Evolutionary conservation across 2,113 vertebrate genomes (phyloP), one percentile per base, ranked within the genome.

Genomic region (Formicarius rufipectus): DNA sequence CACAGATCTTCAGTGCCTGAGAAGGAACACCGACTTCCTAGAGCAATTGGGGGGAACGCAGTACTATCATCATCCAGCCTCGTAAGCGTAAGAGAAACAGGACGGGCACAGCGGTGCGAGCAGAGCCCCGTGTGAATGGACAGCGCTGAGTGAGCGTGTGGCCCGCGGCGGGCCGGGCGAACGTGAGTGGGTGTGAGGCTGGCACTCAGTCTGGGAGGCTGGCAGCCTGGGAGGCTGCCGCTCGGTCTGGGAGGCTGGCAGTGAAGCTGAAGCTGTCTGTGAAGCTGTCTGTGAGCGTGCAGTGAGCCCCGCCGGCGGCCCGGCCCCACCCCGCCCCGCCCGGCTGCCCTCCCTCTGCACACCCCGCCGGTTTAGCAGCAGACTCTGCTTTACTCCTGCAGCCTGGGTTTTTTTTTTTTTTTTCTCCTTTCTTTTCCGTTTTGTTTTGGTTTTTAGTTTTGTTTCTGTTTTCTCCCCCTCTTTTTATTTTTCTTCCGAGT

Each of bases 51-150:
- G 98, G 94, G 94, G 97, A 95, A 97, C 96, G 97, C 97, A 96
- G 98, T 98, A 98, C 97, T 98, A 98, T 98, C 98, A 98, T 98
- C 98, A 98, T 98, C 98, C 98, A 98, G 98, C 99, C 98, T 98
- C 98, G 98, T 98, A 97, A 98, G 97, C 97, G 97, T 98, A 98
- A 96, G 98, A 96, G 97, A 97, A n/a, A 92, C 93, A 95, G 96
- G 97, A n/a, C n/a, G n/a, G n/a, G n/a, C n/a, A n/a, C n/a, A n/a
- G n/a, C n/a, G n/a, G n/a, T n/a, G n/a, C n/a, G n/a, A n/a, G n/a
- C n/a, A n/a, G n/a, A n/a, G n/a, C n/a, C n/a, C 96, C 98, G 99
- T 98, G 98, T 99, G 99, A 99, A 97, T 99, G 99, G 98, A 98
- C 98, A 92, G 37, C 98, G 96, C 96, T 98, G 98, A 98, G 97